Evolutionary conservation across 1,140 invertebrate genomes (phyloP), one percentile per base, ranked within the genome.

Genomic region (Formica exsecta): DNA sequence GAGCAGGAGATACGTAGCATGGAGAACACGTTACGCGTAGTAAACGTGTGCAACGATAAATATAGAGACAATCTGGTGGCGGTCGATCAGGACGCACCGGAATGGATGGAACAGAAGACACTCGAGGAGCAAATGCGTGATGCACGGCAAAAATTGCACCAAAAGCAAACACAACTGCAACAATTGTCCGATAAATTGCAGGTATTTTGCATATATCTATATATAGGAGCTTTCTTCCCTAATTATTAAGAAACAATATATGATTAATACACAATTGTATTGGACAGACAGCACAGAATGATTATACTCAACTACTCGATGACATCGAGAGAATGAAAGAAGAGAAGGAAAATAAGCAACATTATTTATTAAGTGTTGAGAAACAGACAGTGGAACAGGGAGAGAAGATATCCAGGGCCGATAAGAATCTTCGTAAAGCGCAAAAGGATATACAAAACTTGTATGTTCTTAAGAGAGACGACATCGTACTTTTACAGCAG

Each of bases 1-100:
- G 97, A 97, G 94, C 94, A 96, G 44, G 97, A 98, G 93, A 97
- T 97, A 84, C 94, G 96, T 25, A 97, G 97, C 44, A 96, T 97
- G 94, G 97, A 98, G 93, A 97, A 97, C 90, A 97, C 97, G 16
- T 91, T 98, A 83, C 96, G 96, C 44, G 93, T 97, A 7, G 95
- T 97, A 11, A 97, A 97, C 92, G 93, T 95, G n/a, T 96, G 97
- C 65, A 97, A 97, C 91, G 93, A 93, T 16, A 96, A 96, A 87
- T 97, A 96, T 90, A 95, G 96, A 89, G 93, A 94, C 36, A 96
- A 95, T 92, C 92, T 97, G 32, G 91, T 94, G 7, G 89, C 95
- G 48, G 93, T 96, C 1, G 93, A 95, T 11, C 94, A 96, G 0
- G 93, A 96, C 44, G 95, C 95, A 38, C 85, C 89, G 16, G 94